These are phyloP conservation scores for Poecilia gillii DNA, from an alignment of 2,797 vertebrate species.

Conservation along the genomic window DNA sequence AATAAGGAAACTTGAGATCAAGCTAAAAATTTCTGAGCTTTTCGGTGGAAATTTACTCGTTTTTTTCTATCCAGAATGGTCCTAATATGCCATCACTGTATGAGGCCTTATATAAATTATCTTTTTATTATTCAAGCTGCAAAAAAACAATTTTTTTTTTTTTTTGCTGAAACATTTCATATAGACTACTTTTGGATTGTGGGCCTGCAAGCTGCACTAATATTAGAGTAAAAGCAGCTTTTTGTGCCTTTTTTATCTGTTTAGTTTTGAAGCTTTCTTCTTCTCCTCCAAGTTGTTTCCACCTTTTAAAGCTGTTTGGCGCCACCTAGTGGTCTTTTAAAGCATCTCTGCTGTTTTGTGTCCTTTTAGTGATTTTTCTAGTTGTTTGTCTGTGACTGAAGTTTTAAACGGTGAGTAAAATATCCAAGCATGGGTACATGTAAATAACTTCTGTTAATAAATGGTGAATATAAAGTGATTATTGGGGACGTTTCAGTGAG, in stretches of 20 bases:
- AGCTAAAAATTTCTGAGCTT: too few relatives aligned
- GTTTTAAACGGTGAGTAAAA: conserved; percentile 6
- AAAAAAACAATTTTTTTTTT: not conserved
- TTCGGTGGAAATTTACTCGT: too few relatives aligned
- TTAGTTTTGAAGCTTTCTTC: not conserved
- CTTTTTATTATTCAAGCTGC: not conserved
- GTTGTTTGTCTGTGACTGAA: not conserved
- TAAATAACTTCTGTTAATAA: conserved; percentile 13
- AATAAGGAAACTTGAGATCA: too few relatives aligned
- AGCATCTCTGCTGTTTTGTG: not conserved
- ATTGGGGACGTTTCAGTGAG: conserved; percentile 9
- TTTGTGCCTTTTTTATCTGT: not conserved
- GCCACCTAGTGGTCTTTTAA: not conserved
- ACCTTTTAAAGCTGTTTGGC: not conserved
- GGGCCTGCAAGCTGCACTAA: not conserved
- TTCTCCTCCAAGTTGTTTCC: not conserved
- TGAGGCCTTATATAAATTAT: not conserved
- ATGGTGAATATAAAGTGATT: conserved; percentile 25
- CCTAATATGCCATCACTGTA: too few relatives aligned
- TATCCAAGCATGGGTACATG: conserved; percentile 23
- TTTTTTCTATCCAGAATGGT: too few relatives aligned
- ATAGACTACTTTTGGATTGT: not conserved
- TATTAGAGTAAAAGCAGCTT: not conserved
- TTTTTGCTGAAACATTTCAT: not conserved
- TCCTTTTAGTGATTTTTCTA: not conserved